These are phyloP conservation scores for Kobus ellipsiprymnus DNA, from an alignment of 2,113 vertebrate species.

Conservation along the genomic window DNA sequence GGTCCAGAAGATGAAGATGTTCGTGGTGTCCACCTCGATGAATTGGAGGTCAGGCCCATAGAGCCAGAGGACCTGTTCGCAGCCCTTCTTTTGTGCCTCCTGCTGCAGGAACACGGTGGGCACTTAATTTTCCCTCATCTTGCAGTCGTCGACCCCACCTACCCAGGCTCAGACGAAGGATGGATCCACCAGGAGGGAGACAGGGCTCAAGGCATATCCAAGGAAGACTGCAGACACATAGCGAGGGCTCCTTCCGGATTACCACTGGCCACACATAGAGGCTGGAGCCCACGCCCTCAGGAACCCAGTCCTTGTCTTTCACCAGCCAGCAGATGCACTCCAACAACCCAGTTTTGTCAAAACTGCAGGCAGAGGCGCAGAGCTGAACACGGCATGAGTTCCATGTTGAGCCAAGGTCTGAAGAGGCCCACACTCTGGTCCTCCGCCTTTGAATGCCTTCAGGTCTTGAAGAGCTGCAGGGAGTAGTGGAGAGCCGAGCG, in stretches of 20 bases:
- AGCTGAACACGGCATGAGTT: constrained; percentile 86
- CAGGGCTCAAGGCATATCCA: constrained; percentile 83
- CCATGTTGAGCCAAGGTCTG: constrained; percentile 91
- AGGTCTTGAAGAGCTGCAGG: constrained; percentile 91
- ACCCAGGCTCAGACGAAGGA: constrained; percentile 85
- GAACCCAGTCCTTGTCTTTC: constrained; percentile 91
- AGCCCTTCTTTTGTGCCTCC: constrained; percentile 82
- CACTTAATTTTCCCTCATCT: constrained; percentile 91
- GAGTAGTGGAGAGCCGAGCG: constrained; percentile 88
- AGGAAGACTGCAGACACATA: constrained; percentile 81
- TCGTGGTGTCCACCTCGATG: constrained; percentile 93
- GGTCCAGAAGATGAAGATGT: constrained; percentile 93
- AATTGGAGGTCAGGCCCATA: constrained; percentile 87
- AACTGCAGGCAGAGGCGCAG: constrained; percentile 83
- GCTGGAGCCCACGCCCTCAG: constrained; percentile 80
- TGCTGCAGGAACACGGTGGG: constrained; percentile 87
- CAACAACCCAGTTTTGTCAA: constrained; percentile 85
- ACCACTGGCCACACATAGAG: constrained; percentile 90
- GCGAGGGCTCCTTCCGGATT: constrained; percentile 86
- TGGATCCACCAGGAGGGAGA: constrained; percentile 88
- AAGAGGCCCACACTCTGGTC: constrained; percentile 87
- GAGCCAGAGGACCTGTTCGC: constrained; percentile 92
- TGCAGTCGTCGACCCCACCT: constrained; percentile 87
- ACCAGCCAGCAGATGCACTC: constrained; percentile 87
- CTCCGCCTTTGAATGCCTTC: constrained; percentile 87